A percentile compares a stretch with the other conserved stretches of the same genome.
Conservation (phyloP, 2,113 vertebrate genomes). For the Xiphophorus maculatus region DNA sequence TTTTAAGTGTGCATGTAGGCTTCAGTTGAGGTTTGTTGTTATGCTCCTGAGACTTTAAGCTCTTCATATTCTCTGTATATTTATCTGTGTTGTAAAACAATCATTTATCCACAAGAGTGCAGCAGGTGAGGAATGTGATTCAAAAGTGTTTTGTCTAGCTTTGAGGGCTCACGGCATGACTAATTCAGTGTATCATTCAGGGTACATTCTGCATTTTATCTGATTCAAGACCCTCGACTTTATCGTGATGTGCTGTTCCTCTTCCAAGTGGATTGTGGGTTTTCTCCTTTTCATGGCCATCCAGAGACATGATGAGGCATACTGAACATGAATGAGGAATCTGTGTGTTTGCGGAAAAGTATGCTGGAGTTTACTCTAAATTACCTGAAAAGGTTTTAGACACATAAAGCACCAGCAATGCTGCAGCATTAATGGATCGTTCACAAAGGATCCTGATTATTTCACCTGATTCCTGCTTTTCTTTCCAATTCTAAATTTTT, state of each 20-base stretch:
- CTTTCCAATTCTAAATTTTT: no score
- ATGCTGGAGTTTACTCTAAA: no score
- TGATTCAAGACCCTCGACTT: conserved; percentile 33
- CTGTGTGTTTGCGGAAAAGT: no score
- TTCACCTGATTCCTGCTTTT: no score
- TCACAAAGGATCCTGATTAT: no score
- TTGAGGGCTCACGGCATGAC: conserved; percentile 36
- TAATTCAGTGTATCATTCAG: conserved; percentile 37
- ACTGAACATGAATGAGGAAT: conserved; percentile 12
- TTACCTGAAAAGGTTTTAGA: no score
- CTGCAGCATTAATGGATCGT: no score
- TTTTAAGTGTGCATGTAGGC: background rate
- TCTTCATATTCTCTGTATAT: conserved; percentile 19
- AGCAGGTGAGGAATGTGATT: conserved; percentile 8
- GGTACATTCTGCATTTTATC: conserved; percentile 31
- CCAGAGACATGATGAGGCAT: conserved; percentile 9
- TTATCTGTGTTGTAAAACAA: conserved; percentile 37
- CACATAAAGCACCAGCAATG: no score
- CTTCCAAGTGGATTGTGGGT: conserved; percentile 14
- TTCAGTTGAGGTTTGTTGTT: conserved; percentile 17
- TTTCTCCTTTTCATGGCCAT: conserved; percentile 16
- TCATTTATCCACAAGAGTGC: conserved; percentile 24
- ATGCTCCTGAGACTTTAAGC: conserved; percentile 18
- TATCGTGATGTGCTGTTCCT: conserved; percentile 1
- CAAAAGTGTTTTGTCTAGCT: conserved; percentile 3